Percentiles rank a stretch among this genome's conserved stretches.
Conservation (phyloP, 2,113 vertebrate genomes). For the Crotalus tigris region DNA sequence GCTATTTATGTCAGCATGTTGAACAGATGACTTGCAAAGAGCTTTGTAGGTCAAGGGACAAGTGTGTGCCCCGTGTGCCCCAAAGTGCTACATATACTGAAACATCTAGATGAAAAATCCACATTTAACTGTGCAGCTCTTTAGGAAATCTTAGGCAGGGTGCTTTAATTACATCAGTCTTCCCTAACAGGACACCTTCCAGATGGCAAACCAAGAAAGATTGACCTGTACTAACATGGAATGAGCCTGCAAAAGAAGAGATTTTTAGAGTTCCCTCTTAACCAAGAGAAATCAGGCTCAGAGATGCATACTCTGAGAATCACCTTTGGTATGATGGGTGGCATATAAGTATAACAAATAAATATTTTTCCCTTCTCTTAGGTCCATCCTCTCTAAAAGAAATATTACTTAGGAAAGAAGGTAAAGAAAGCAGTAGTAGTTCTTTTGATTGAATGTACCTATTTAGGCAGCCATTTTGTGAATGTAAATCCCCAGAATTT, state of each 20-base stretch:
- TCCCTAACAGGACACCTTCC: background rate
- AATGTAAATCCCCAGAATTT: background rate
- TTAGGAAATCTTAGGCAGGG: background rate
- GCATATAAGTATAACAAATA: background rate
- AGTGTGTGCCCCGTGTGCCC: background rate
- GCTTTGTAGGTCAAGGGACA: background rate
- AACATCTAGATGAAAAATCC: background rate
- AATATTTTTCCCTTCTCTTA: background rate
- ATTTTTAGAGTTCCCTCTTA: background rate
- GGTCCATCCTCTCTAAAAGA: background rate
- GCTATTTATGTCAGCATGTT: background rate
- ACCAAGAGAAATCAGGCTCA: background rate
- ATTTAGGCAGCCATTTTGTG: background rate
- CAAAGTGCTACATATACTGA: background rate
- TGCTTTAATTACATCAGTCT: background rate
- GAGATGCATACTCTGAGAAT: background rate
- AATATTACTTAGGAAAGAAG: background rate
- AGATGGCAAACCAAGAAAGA: background rate
- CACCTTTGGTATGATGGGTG: background rate
- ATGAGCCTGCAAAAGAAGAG: background rate
- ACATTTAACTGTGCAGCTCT: background rate
- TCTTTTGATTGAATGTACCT: background rate
- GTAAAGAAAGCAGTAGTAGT: background rate
- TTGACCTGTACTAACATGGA: background rate
- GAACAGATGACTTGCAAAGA: background rate